Conservation (phyloP, 2,113 vertebrate species). For the Rissa tridactyla region DNA sequence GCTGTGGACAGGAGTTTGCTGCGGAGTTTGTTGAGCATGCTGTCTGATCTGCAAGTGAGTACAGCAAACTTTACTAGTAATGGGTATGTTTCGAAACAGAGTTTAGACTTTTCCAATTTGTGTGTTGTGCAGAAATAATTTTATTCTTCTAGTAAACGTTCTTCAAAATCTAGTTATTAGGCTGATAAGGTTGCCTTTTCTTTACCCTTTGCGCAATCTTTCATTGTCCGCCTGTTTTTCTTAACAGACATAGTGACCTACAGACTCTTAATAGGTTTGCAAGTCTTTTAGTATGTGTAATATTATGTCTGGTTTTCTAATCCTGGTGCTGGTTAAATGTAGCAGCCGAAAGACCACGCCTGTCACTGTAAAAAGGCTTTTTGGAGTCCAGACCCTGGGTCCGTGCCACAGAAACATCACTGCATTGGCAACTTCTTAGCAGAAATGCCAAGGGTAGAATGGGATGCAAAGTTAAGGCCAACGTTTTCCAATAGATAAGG, state of each 20-base stretch:
- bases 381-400: background rate
- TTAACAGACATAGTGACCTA: background rate
- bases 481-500: background rate
- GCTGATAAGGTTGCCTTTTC: background rate
- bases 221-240: background rate
- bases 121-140: background rate
- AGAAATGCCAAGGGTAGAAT: background rate
- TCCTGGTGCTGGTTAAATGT: background rate
- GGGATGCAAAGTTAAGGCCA: background rate
- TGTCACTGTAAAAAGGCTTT: background rate
- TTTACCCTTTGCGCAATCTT: accelerated
- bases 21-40: conserved; percentile 81
- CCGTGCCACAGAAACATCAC: background rate
- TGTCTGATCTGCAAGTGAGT: conserved; percentile 79
- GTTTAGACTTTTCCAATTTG: accelerated
- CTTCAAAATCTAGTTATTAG: background rate
- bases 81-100: background rate
- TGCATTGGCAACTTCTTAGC: background rate
- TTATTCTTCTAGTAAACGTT: background rate
- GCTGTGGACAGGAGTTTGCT: conserved; percentile 80
- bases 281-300: background rate
- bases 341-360: background rate
- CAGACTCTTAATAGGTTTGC: background rate
- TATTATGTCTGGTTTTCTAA: background rate
- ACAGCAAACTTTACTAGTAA: background rate